These are phyloP conservation scores for Danio rerio DNA, from an alignment of 2,113 vertebrate genomes.

Conservation along the genomic window DNA sequence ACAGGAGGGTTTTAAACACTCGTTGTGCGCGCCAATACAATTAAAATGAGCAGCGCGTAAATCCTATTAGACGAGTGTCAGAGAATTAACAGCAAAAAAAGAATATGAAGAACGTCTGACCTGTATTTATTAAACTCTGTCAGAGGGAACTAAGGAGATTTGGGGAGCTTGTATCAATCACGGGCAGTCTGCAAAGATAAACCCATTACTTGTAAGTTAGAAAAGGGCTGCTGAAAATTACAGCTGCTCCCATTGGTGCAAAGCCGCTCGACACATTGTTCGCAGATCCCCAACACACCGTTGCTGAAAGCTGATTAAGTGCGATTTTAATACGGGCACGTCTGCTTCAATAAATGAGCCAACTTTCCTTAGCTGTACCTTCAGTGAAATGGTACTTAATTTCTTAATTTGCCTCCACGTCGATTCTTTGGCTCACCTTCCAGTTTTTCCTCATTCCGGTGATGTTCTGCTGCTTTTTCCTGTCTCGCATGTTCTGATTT, in stretches of 20 bases:
- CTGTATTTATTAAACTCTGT: conserved; percentile 75
- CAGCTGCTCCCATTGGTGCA: conserved; percentile 67
- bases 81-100: conserved; percentile 63
- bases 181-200: conserved; percentile 74
- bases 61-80: conserved; percentile 78
- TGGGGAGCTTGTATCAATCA: conserved; percentile 74
- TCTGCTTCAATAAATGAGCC: conserved; percentile 68
- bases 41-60: conserved; percentile 75
- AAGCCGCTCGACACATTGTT: conserved; percentile 72
- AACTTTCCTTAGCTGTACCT: conserved; percentile 59
- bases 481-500: conserved; percentile 50
- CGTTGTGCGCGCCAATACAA: conserved; percentile 66
- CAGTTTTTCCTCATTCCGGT: neutral
- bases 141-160: conserved; percentile 76
- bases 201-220: conserved; percentile 74
- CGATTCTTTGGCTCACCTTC: neutral
- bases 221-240: conserved; percentile 74
- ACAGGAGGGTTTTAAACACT: conserved; percentile 68
- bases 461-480: conserved; percentile 13
- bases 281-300: conserved; percentile 61
- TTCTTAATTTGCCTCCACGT: conserved; percentile 42
- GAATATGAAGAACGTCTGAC: conserved; percentile 72
- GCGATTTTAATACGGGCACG: conserved; percentile 66
- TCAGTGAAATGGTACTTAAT: conserved; percentile 56
- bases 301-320: conserved; percentile 71